Base-by-base conservation (phyloP, 1,140 invertebrate genomes). In the Lasioglossum albipes region DNA sequence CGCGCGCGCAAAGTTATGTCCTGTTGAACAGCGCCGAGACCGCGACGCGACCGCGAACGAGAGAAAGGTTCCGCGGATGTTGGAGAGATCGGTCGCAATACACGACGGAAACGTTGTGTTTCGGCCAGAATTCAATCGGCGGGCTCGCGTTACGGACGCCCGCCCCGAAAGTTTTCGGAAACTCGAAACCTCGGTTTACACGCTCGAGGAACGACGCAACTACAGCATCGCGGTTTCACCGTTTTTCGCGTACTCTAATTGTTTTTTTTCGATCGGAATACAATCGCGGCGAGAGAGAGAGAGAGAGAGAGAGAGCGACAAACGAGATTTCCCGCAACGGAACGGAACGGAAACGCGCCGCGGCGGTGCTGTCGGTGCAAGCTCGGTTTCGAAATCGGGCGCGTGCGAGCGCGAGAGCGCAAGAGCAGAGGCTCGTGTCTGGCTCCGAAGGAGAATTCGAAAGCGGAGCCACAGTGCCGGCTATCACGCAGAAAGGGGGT, bases 401-500 rank as follows among this genome's bases (percentile, higher is more conserved):
- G 67, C n/a, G 42, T 27, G 18, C 6, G 22, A 20, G 16, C 16
- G 20, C 57, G 22, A 20, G 31, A 6, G 20, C 57, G 18, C n/a
- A 7, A 16, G 18, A 54, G 52, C 52, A 6, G 4, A 16, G 52
- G 18, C 52, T 12, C 45, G 45, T 13, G 45, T 49, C 13, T 12
- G 45, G 45, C 2, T 49, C 45, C 45, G 13, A 54, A 54, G 52
- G 62, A 31, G 59, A 59, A 59, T 59, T 9, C 57, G 20, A n/a
- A 9, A n/a, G 36, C 5, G 16, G 20, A 7, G 42, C 22, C 27
- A 0, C 42, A 6, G 10, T 18, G 18, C 27, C 22, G 59, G 18
- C 52, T 5, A 57, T 57, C 52, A 36, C 20, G 20, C 67, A 49
- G 73, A 27, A 79, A 59, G 31, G 67, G 77, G 76, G 76, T 57